These are phyloP conservation scores for Oreochromis niloticus DNA, from an alignment of 2,113 vertebrate species.

Conservation along the genomic window DNA sequence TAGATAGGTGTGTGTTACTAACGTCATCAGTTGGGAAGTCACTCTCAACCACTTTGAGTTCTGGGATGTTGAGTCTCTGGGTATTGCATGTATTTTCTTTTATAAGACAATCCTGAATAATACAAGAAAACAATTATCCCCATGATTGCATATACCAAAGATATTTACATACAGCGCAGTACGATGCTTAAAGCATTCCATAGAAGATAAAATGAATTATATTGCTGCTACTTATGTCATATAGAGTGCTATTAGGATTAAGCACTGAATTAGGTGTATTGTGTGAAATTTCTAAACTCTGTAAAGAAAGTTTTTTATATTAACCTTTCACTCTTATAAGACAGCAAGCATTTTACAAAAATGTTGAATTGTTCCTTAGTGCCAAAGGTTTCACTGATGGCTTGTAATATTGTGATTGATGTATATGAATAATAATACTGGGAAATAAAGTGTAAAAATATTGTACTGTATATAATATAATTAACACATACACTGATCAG, in stretches of 20 bases:
- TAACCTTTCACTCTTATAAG: too few species aligned
- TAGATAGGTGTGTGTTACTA: not conserved
- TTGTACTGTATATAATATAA: too few species aligned
- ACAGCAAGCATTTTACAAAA: too few species aligned
- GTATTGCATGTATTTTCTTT: conserved; percentile 45
- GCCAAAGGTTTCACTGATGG: too few species aligned
- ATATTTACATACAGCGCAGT: not conserved
- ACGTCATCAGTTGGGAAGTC: conserved; percentile 73
- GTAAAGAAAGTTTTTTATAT: too few species aligned
- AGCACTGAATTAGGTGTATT: not conserved
- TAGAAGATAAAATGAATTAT: not conserved
- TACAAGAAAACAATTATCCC: not conserved
- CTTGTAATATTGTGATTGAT: too few species aligned
- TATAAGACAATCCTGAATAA: conserved; percentile 67
- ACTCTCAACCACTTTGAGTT: conserved; percentile 43
- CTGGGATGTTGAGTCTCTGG: conserved; percentile 55
- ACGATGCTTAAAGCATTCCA: not conserved
- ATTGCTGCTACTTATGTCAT: not conserved
- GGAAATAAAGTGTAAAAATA: too few species aligned
- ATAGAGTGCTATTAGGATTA: not conserved
- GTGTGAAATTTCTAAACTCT: not conserved
- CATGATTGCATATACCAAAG: not conserved
- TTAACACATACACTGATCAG: too few species aligned
- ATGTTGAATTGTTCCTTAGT: too few species aligned
- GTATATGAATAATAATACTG: too few species aligned